Evolutionary conservation across 2,113 vertebrate genomes (phyloP).

Genomic region (Emydocephalus ijimae): DNA sequence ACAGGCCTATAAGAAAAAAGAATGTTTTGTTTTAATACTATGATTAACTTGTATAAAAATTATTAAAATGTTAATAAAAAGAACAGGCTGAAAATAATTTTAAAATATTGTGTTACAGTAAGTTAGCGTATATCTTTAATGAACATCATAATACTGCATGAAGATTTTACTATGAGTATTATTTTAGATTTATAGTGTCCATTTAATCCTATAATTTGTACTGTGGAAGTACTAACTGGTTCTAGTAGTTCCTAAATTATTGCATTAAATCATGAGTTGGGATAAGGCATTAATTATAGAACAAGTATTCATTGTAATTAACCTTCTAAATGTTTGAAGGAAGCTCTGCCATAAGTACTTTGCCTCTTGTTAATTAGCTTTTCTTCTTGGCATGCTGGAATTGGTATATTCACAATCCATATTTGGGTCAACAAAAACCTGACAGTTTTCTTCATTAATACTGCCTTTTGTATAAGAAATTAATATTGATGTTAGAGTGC

Average conservation of each 20-base stretch:
- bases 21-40: slow-evolving; percentile 10
- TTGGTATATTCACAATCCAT: background rate
- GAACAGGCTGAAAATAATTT: slow-evolving; percentile 3
- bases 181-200: slow-evolving; percentile 22
- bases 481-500: too few relatives aligned
- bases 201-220: slow-evolving; percentile 19
- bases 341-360: background rate
- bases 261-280: background rate
- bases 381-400: background rate
- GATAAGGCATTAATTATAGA: background rate
- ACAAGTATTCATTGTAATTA: background rate
- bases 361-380: background rate
- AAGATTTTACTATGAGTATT: slow-evolving; percentile 37
- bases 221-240: slow-evolving; percentile 22
- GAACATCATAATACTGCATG: background rate
- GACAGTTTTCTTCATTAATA: background rate
- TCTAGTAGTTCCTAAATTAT: slow-evolving; percentile 33
- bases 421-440: background rate
- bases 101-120: background rate
- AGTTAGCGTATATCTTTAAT: background rate
- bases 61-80: background rate
- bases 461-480: background rate
- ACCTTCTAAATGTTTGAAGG: background rate
- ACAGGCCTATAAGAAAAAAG: slow-evolving; percentile 75
- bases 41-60: slow-evolving; percentile 12